Evolutionary conservation across 2,113 vertebrate species (phyloP), one percentile per base, ranked within the genome.

Genomic region (Suricata suricatta): DNA sequence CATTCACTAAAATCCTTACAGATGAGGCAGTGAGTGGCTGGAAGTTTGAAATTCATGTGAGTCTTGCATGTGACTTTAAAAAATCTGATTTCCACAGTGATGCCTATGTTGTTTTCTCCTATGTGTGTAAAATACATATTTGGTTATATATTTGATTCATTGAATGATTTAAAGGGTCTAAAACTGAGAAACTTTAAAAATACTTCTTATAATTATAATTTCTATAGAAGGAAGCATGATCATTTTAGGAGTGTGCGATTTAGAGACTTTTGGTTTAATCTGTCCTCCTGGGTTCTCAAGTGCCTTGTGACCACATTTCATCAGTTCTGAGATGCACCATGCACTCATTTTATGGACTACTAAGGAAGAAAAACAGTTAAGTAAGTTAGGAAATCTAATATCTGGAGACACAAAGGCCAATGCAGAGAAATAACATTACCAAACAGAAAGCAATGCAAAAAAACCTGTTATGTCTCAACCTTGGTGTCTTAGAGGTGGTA

Each of bases 31-130:
- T 99, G 98, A 99, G 99, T 47, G 99, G 99, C 98, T 99, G 99
- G 99, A 99, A 99, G 99, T 99, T 99, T 99, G 99, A 99, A 98
- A 99, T 99, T 98, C 99, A 99, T 98, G 99, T 99, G 98, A 99
- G 99, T 99, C 96, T 96, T 96, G 25, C 29, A 27, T 96, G 93
- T 97, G 44, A 81, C 50, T 89, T 95, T 79, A 27, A 72, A 85
- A 85, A 79, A 68, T 69, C 9, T 90, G 5, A 54, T 92, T 95
- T 93, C 90, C 10, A 23, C 80, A 44, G 35, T 93, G 23, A 84
- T 88, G 27, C 38, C 12, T 69, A 17, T 68, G 50, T 60, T 60
- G 23, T 93, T 57, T 80, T 66, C 57, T 54, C 33, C 52, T 27
- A 6, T 21, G 38, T 82, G 17, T 52, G 15, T 76, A 35, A 41